phyloP scores from a whole-genome alignment of 2,113 vertebrate genomes.

The Stigmatopora nigra region DNA sequence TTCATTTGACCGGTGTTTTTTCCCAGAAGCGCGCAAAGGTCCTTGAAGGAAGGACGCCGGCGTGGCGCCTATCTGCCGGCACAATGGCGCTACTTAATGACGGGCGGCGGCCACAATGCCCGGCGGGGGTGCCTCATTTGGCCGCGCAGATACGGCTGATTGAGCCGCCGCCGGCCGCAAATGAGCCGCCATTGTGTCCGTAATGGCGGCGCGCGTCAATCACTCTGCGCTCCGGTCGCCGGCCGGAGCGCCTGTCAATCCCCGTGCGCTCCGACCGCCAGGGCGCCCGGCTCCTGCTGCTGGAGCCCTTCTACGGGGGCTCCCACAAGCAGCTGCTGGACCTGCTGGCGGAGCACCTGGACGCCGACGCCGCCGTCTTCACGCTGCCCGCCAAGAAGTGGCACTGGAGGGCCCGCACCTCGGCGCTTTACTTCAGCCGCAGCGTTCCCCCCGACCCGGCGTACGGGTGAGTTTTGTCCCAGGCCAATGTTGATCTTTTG shows the following conservation, averaged over 20 bases:
- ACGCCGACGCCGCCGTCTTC: constrained; percentile 67
- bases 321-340: constrained; percentile 93
- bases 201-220: background rate
- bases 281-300: constrained; percentile 70
- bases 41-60: background rate
- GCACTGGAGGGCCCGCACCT: constrained; percentile 89
- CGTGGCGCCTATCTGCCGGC: background rate
- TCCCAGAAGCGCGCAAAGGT: background rate
- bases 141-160: constrained; percentile 1
- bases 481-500: background rate
- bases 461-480: constrained; percentile 75
- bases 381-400: constrained; percentile 92
- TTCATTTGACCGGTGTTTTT: background rate
- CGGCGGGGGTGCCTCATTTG: background rate
- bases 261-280: too few relatives aligned
- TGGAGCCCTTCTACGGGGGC: constrained; percentile 90
- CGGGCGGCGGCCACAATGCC: background rate
- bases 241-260: background rate
- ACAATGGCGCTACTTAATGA: constrained; percentile 1
- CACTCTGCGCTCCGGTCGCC: background rate
- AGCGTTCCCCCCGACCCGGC: constrained; percentile 68
- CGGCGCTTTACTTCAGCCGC: constrained; percentile 86
- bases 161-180: background rate
- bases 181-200: constrained; percentile 5
- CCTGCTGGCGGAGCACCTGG: constrained; percentile 75